Evolutionary conservation across 2,888 invertebrate species (phyloP), one percentile per base, ranked within the genome.

Genomic region (Hydraecia micacea): DNA sequence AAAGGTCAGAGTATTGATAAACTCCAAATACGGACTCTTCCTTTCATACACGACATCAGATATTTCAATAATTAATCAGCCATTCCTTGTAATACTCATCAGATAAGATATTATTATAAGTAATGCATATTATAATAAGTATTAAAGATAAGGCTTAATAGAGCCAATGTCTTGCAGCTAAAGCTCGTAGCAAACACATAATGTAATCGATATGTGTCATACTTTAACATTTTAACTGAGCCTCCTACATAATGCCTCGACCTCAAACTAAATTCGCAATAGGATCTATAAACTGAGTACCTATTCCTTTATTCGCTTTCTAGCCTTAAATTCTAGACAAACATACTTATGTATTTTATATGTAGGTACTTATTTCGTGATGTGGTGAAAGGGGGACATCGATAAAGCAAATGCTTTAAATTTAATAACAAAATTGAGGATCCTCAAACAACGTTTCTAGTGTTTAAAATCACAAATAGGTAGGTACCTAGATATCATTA

Each of bases 61-160:
- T 75, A 85, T 81, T 75, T 79, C 63, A 66, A 75, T 84, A 86
- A 76, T 81, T 65, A 65, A 80, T 87, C 77, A 86, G 73, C 87
- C 81, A 86, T 80, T 76, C 69, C 62, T 78, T 80, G 73, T 83
- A 70, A 62, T 55, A 58, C 42, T 66, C 69, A 84, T 83, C 80
- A 86, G 81, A 76, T 86, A 85, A 77, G 65, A 76, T 73, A 42
- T 42, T 42, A 42, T 42, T 42, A 69, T 25, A 79, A 74, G 79
- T 74, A 77, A 83, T 86, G 77, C 70, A 81, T 86, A 80, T n/a
- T n/a, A n/a, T n/a, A n/a, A n/a, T n/a, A n/a, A n/a, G 73, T 78
- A 73, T 68, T 73, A 63, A 21, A 75, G 81, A 87, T 84, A 86
- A 83, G 46, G 42, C 39, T 78, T 69, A 85, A 86, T 79, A 76